A percentile compares a stretch with the other conserved stretches of the same genome.
phyloP scores from a whole-genome alignment of 2,113 vertebrate species.

The Meriones unguiculatus region DNA sequence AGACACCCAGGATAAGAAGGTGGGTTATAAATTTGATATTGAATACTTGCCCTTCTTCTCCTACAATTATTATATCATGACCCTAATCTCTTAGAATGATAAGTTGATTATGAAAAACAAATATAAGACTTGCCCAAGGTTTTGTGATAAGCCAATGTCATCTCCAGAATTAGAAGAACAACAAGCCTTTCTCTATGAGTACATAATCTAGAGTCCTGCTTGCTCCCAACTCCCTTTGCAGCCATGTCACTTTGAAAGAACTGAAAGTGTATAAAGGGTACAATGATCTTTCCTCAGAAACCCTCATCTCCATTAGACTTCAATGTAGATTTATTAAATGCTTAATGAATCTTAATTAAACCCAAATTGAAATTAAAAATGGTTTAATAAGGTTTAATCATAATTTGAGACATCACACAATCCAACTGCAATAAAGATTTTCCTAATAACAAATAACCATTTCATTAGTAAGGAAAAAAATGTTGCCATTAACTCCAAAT shows the following conservation, averaged over 20 bases:
- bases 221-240: neutral
- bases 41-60: neutral
- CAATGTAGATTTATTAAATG: constrained; percentile 88
- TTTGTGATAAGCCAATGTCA: neutral
- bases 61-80: neutral
- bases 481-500: constrained; percentile 87
- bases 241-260: constrained; percentile 33
- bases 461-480: constrained; percentile 87
- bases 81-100: neutral
- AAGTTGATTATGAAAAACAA: constrained; percentile 1
- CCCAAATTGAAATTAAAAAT: constrained; percentile 89
- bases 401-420: constrained; percentile 87
- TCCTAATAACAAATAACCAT: constrained; percentile 89
- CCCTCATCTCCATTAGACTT: constrained; percentile 82
- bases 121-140: neutral
- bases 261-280: constrained; percentile 63
- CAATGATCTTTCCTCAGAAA: constrained; percentile 79
- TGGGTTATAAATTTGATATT: neutral
- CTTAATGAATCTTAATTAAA: constrained; percentile 90
- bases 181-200: neutral
- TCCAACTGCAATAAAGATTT: constrained; percentile 90
- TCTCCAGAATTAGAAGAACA: neutral
- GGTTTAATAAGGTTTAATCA: constrained; percentile 87
- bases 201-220: neutral
- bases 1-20: constrained; percentile 1